Base-by-base conservation (phyloP, 2,888 invertebrate genomes). In the Ectobius pallidus region DNA sequence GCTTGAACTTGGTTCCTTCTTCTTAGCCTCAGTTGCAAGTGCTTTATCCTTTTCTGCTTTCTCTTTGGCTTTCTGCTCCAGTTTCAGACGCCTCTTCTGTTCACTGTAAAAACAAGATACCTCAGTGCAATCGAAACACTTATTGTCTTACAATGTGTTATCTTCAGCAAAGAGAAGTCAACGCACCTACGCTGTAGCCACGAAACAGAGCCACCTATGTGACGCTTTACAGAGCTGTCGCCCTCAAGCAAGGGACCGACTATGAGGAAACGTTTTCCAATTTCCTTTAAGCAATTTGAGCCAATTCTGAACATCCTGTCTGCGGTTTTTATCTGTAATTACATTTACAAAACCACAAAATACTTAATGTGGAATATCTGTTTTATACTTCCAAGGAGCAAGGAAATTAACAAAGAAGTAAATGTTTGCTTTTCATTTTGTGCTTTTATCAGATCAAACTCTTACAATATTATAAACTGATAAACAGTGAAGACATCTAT, bases 31-130 rank as follows among this genome's bases (percentile, higher is more conserved):
- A 11, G 30, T 58, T 27, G 72, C 73, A 65, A 78, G 78, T 32
- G 71, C 73, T 30, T 78, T 76, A 32, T 81, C 82, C 80, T 95
- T 95, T 79, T 93, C 93, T 0, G 89, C 88, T 81, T 97, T 96
- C 79, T 97, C 96, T 81, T 96, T 93, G 14, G 93, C 91, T 82
- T 98, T 98, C 82, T 97, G 93, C 81, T 97, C 96, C 9, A 94
- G 93, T 84, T 98, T 99, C 72, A 93, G 81, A 14, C 95, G 89
- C 73, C 98, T 88, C 85, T 99, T 99, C 78, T 94, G 86, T 85
- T 99, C 98, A 88, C 98, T 99, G 83, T 30, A 85, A 85, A 77
- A 75, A 39, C 39, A 6, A 9, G 39, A 39, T 6, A 14, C 7
- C 39, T 39, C 6, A 9, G 7, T 39, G 39, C 39, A 6, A 52